Base-by-base conservation (phyloP, 1,140 invertebrate genomes). In the Drosophila repleta region DNA sequence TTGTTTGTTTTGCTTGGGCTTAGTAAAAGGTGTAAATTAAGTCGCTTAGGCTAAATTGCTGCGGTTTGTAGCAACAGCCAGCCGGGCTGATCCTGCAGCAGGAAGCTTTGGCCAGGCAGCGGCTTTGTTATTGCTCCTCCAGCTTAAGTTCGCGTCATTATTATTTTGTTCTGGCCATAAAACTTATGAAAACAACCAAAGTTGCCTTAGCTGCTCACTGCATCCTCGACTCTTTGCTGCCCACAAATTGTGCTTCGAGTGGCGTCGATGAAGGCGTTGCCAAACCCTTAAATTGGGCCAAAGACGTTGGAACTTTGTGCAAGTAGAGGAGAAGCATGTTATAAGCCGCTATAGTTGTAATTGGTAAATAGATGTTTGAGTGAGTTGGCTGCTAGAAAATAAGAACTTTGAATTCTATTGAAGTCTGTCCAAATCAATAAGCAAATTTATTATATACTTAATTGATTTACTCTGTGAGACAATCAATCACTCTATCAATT, bases 11-110 rank as follows among this genome's bases (percentile, higher is more conserved):
- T 61, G 61, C 48, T 62, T 32, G 72, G 80, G 80, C 80, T 82
- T 79, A 82, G 79, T 73, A 71, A 67, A 85, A 84, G 80, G 80
- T 84, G 80, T 84, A 84, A 84, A 84, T 84, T 84, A 84, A 84
- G 80, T 84, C 76, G 71, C 80, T 79, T 79, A 83, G 68, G 80
- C 76, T 57, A 75, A 78, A 74, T 55, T 63, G 61, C 26, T 65
- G 61, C 39, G 52, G 68, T 18, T 32, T 43, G 15, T 17, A 26
- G 13, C 6, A 39, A 13, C 1, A 57, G 24, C 8, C 29, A 18
- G 15, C 15, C n/a, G n/a, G 20, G 18, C 4, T 15, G 21, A 53
- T 43, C 15, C 39, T 43, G 32, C 6, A 8, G 32, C 51, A 32
- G 53, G 64, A 68, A 61, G 41, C 69, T 6, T 41, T 49, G 26